Evolutionary conservation across 1,140 invertebrate species (phyloP).

Genomic region (Caenorhabditis tropicalis): DNA sequence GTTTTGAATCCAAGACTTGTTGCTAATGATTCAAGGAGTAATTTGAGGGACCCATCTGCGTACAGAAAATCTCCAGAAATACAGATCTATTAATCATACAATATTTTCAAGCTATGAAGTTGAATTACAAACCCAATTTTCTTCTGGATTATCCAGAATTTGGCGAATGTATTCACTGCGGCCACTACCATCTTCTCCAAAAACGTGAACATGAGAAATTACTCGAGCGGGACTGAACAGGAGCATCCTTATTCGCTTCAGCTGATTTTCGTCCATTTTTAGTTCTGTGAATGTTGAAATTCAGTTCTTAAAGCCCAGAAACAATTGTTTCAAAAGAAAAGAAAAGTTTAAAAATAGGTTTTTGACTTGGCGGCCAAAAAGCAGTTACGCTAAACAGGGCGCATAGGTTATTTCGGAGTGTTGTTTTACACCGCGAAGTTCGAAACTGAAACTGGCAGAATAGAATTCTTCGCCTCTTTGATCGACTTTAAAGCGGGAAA

Average conservation of each 20-base stretch:
- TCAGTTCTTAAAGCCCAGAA: neutral
- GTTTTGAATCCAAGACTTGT: conserved; percentile 15
- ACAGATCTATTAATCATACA: neutral
- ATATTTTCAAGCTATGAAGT: neutral
- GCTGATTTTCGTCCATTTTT: neutral
- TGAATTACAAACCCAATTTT: neutral
- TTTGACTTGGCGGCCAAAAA: neutral
- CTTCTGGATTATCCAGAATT: neutral
- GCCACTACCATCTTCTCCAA: neutral
- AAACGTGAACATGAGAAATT: conserved; percentile 1
- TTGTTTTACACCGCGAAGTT: neutral
- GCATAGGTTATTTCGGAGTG: neutral
- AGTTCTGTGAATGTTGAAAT: neutral
- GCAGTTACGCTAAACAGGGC: neutral
- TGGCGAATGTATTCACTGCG: neutral
- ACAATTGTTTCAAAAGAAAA: neutral
- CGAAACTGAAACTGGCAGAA: neutral
- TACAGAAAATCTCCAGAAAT: neutral
- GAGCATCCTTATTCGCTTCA: neutral
- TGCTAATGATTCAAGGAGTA: neutral
- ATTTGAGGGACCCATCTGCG: neutral
- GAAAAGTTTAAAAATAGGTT: neutral
- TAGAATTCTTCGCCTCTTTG: neutral
- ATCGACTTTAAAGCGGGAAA: neutral
- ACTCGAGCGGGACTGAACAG: neutral